phyloP scores from a whole-genome alignment of 1,140 invertebrate species.

The Pogonognathellus flavescens region DNA sequence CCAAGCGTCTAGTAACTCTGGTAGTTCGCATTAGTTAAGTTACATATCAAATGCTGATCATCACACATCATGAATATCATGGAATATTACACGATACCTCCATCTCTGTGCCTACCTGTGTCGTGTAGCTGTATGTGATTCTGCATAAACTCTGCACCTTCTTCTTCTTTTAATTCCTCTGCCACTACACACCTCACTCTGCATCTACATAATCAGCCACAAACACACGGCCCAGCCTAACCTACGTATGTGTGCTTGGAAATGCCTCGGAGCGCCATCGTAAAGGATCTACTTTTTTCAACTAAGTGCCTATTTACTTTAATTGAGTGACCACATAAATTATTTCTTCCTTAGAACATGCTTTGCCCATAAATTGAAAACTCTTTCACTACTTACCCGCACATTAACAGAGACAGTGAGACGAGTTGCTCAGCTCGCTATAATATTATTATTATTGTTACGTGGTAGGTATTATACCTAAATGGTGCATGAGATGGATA shows the following conservation, averaged over 20 bases:
- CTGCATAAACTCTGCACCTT: too few species aligned
- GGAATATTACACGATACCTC: too few species aligned
- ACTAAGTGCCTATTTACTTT: constrained; percentile 54
- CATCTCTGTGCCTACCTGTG: too few species aligned
- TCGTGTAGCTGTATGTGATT: too few species aligned
- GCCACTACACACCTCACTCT: not conserved
- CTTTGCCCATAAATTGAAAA: constrained; percentile 65
- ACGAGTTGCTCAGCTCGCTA: not conserved
- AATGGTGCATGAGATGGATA: too few species aligned
- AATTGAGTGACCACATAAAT: constrained; percentile 65
- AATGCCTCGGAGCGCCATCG: constrained; percentile 36
- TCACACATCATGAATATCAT: too few species aligned
- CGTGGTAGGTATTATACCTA: too few species aligned
- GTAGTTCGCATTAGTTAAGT: too few species aligned
- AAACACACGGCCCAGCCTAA: not conserved
- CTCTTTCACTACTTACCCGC: constrained; percentile 59
- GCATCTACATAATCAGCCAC: too few species aligned
- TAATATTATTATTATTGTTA: not conserved
- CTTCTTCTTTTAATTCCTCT: not conserved
- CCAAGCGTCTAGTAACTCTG: too few species aligned
- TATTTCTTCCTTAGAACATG: constrained; percentile 61
- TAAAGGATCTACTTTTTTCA: constrained; percentile 54
- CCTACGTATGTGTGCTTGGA: not conserved
- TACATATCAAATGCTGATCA: too few species aligned
- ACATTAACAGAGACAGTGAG: constrained; percentile 56